phyloP scores from a whole-genome alignment of 2,113 vertebrate species.

The Nymphicus hollandicus region DNA sequence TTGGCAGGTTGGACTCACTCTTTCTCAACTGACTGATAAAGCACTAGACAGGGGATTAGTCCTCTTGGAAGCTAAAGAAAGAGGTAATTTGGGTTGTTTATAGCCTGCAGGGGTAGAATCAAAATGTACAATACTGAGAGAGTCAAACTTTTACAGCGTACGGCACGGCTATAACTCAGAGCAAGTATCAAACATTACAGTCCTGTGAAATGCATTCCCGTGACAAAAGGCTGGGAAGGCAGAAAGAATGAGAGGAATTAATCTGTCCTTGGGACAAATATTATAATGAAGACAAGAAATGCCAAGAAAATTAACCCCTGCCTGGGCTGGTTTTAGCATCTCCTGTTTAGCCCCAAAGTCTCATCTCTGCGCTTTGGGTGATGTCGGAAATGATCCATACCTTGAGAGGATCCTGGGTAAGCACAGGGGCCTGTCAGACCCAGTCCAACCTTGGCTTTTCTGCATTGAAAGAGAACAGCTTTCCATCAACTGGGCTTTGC shows the following conservation, averaged over 20 bases:
- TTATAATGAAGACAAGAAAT: constrained; percentile 50
- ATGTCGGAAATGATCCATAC: not conserved
- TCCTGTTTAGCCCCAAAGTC: not conserved
- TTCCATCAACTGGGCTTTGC: constrained; percentile 37
- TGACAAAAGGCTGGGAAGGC: constrained; percentile 1
- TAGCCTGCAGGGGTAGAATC: constrained; percentile 65
- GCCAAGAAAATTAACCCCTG: not conserved
- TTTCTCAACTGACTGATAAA: constrained; percentile 72
- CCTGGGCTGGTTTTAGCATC: not conserved
- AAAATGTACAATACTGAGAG: constrained; percentile 51
- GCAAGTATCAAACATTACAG: not conserved
- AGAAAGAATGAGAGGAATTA: constrained; percentile 46
- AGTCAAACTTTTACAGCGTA: constrained; percentile 45
- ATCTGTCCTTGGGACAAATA: constrained; percentile 49
- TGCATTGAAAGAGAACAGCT: not conserved
- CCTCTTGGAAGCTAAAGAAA: constrained; percentile 69
- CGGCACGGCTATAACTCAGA: constrained; percentile 23
- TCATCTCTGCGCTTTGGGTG: fast-evolving
- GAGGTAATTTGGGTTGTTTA: constrained; percentile 69
- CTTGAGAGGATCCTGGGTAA: fast-evolving
- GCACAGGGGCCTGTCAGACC: not conserved
- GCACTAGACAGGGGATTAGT: constrained; percentile 68
- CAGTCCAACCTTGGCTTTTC: not conserved
- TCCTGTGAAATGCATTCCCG: not conserved
- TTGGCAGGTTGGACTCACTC: constrained; percentile 65